Percentiles rank a stretch among this genome's conserved stretches.
phyloP scores from a whole-genome alignment of 2,797 vertebrate species.

The Crocodylus rhombifer region DNA sequence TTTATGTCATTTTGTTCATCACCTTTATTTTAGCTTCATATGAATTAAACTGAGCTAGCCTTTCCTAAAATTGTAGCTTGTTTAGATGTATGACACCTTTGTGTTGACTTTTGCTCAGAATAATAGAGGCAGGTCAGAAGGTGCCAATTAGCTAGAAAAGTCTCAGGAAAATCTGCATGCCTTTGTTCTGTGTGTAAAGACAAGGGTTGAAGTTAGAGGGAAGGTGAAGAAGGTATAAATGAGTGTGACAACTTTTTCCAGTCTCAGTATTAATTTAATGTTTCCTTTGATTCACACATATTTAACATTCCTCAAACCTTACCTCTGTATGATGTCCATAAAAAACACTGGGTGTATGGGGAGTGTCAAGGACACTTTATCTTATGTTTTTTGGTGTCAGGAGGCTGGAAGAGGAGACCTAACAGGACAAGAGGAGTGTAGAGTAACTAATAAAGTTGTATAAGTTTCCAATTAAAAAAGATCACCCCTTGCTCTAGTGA shows the following conservation, averaged over 20 bases:
- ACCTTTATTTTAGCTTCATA: neutral
- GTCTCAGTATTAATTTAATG: neutral
- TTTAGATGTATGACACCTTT: neutral
- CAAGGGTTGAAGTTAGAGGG: neutral
- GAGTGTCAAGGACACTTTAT: neutral
- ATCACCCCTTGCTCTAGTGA: neutral
- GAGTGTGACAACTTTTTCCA: neutral
- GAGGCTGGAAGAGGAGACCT: neutral
- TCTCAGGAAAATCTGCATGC: neutral
- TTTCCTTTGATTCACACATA: neutral
- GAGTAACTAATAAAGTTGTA: neutral
- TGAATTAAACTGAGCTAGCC: neutral
- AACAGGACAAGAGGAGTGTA: neutral
- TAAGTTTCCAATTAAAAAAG: neutral
- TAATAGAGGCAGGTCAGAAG: too few relatives aligned
- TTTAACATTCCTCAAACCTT: accelerated
- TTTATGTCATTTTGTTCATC: too few relatives aligned
- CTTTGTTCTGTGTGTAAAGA: neutral
- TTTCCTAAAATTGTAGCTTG: neutral
- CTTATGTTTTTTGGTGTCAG: neutral
- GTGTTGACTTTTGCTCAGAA: accelerated
- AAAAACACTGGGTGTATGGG: neutral
- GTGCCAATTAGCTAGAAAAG: too few relatives aligned
- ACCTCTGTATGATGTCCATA: neutral
- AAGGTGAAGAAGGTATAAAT: neutral